phyloP scores from a whole-genome alignment of 2,797 vertebrate species.

The Aselliscus stoliczkanus region DNA sequence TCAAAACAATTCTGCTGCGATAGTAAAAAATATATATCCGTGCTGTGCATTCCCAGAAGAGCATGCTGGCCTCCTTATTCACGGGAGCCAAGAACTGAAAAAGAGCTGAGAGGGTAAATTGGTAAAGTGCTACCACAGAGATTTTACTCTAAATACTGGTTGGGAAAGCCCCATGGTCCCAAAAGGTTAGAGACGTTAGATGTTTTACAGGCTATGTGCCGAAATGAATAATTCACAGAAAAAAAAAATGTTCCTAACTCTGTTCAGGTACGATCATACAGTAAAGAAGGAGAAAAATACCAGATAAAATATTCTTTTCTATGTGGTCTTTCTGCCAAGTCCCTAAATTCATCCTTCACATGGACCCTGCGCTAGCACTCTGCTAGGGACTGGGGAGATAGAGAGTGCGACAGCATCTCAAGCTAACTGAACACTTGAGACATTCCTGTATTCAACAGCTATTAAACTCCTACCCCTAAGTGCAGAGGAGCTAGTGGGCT shows the following conservation, averaged over 20 bases:
- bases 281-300: constrained; percentile 46
- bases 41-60: constrained; percentile 70
- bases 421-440: not conserved
- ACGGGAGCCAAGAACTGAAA: constrained; percentile 68
- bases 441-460: not conserved
- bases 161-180: not conserved
- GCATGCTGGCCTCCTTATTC: constrained; percentile 73
- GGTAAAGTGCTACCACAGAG: constrained; percentile 47
- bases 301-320: not conserved
- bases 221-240: constrained; percentile 63
- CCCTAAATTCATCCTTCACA: not conserved
- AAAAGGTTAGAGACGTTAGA: not conserved
- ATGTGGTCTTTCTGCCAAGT: not conserved
- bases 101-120: constrained; percentile 20
- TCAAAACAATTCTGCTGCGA: constrained; percentile 78
- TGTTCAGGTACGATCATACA: constrained; percentile 44
- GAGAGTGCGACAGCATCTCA: not conserved
- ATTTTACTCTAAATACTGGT: constrained; percentile 18
- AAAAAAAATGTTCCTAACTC: constrained; percentile 41
- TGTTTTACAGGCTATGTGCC: constrained; percentile 54
- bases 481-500: not conserved
- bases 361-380: not conserved
- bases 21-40: constrained; percentile 73
- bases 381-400: not conserved
- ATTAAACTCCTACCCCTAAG: not conserved